Conservation (phyloP, 2,113 vertebrate genomes). For the Spheniscus mendiculus region DNA sequence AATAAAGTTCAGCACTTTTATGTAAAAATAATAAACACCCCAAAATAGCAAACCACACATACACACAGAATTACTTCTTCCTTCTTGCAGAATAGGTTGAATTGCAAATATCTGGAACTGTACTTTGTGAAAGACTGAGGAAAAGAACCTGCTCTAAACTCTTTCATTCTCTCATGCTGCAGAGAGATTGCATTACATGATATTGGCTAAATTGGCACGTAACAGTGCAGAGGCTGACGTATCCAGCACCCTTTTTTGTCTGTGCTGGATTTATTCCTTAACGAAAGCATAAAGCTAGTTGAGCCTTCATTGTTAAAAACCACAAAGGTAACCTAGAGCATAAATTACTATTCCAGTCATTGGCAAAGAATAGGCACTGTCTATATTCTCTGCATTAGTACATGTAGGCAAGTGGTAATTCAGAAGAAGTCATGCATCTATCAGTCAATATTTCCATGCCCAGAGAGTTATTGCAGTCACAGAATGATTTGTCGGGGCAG, state of each 20-base stretch:
- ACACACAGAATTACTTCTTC: not conserved
- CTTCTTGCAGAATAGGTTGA: not conserved
- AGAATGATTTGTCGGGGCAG: not conserved
- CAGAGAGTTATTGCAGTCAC: not conserved
- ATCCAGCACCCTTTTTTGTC: not conserved
- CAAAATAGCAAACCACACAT: not conserved
- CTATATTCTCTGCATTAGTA: not conserved
- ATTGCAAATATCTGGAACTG: not conserved
- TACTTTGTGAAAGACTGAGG: not conserved
- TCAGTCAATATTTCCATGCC: constrained; percentile 19
- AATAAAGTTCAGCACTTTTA: not conserved
- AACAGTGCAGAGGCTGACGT: not conserved
- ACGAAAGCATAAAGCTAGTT: not conserved
- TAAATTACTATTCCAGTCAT: not conserved
- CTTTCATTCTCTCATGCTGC: not conserved
- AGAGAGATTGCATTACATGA: not conserved
- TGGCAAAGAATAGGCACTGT: not conserved
- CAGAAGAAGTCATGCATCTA: not conserved
- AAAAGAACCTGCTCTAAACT: not conserved
- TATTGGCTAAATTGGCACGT: constrained; percentile 8
- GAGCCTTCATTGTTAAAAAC: not conserved
- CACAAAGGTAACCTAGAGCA: not conserved
- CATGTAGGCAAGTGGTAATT: not conserved
- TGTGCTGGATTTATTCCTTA: not conserved
- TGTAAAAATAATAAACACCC: not conserved